Evolutionary conservation across 2,888 invertebrate genomes (phyloP).

Genomic region (Acronicta aceris): DNA sequence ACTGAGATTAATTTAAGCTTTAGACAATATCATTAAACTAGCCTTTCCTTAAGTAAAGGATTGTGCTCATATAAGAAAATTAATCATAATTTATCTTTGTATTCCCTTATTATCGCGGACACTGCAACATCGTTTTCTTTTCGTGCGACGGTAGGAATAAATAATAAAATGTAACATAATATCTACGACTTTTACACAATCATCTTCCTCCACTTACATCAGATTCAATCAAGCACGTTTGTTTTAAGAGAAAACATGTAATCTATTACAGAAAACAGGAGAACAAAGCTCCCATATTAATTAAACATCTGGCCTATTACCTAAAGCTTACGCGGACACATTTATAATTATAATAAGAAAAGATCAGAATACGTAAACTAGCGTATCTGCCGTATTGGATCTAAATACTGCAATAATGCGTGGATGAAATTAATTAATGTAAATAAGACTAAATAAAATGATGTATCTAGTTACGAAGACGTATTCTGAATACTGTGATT

Average conservation of each 20-base stretch:
- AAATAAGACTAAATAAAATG: slow-evolving; percentile 29
- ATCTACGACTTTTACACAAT: not conserved
- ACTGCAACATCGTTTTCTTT: no score
- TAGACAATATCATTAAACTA: no score
- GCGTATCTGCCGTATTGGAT: not conserved
- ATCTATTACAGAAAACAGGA: slow-evolving; percentile 24
- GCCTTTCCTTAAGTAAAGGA: no score
- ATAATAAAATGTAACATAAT: slow-evolving; percentile 1
- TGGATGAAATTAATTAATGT: slow-evolving; percentile 22
- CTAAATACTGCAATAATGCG: slow-evolving; percentile 6
- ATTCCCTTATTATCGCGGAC: no score
- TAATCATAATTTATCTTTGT: no score
- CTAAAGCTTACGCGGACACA: slow-evolving; percentile 38
- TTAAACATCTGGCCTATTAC: slow-evolving; percentile 26
- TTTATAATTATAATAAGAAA: slow-evolving; percentile 33
- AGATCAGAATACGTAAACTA: slow-evolving; percentile 36
- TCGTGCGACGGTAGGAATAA: no score
- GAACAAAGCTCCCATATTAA: slow-evolving; percentile 47
- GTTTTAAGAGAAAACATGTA: slow-evolving; percentile 23
- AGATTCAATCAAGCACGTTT: slow-evolving; percentile 13
- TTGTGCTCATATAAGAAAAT: no score
- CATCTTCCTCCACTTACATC: slow-evolving; percentile 26
- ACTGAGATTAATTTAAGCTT: no score
- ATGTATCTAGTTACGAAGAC: slow-evolving; percentile 42
- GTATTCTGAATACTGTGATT: slow-evolving; percentile 28